Conservation (phyloP, 1,140 invertebrate species). For the Batillaria attramentaria region DNA sequence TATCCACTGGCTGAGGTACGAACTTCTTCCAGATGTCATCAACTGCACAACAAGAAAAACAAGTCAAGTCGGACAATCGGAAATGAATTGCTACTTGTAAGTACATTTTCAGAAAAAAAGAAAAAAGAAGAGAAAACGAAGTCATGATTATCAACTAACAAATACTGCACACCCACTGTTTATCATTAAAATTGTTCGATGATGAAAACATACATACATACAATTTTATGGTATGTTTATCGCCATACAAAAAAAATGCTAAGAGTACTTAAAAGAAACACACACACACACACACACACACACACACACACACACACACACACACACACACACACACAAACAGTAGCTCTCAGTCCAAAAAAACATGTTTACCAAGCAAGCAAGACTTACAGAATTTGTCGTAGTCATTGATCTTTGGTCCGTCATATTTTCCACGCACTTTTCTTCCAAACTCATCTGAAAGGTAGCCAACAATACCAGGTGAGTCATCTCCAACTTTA, state of each 20-base stretch:
- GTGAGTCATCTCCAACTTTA: too few species aligned
- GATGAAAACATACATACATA: background rate
- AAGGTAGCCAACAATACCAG: too few species aligned
- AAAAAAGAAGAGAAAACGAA: background rate
- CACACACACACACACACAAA: background rate
- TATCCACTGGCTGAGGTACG: constrained; percentile 95
- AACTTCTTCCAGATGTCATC: constrained; percentile 98
- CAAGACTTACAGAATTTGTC: constrained; percentile 86
- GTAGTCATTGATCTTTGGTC: constrained; percentile 90
- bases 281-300: constrained; percentile 11
- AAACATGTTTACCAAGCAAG: too few species aligned
- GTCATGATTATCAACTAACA: background rate
- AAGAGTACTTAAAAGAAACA: background rate
- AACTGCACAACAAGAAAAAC: constrained; percentile 75
- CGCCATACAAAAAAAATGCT: constrained; percentile 3
- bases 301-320: constrained; percentile 3
- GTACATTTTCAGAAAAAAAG: too few species aligned
- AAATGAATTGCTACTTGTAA: too few species aligned
- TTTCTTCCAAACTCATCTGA: constrained; percentile 92
- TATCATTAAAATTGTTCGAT: too few species aligned
- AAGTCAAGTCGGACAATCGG: too few species aligned
- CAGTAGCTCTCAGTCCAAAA: background rate
- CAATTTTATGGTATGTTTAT: background rate
- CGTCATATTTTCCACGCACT: constrained; percentile 90
- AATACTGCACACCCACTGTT: background rate